Evolutionary conservation across 2,888 invertebrate species (phyloP).

Genomic region (Ophioninae sp.): DNA sequence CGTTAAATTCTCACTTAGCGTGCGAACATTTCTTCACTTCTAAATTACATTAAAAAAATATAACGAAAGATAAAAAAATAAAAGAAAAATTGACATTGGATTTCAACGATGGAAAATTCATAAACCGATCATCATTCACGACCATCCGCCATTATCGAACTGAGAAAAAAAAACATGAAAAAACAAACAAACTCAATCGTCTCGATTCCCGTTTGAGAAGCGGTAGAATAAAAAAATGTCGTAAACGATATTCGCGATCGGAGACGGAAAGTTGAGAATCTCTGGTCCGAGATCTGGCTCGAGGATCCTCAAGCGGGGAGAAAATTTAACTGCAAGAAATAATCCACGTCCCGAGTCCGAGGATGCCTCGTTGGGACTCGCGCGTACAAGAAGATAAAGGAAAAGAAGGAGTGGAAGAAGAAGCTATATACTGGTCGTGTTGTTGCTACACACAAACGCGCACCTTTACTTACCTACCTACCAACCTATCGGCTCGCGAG

Average conservation of each 20-base stretch:
- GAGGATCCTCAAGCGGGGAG: constrained; percentile 3
- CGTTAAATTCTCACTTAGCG: no score
- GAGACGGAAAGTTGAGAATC: constrained; percentile 50
- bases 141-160: no score
- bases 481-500: constrained; percentile 50
- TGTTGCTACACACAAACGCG: not conserved
- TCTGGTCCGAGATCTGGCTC: constrained; percentile 43
- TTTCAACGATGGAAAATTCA: no score
- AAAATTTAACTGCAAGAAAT: constrained; percentile 47
- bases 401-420: not conserved
- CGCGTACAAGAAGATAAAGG: not conserved
- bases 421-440: no score
- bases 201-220: not conserved
- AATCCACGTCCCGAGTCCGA: constrained; percentile 33
- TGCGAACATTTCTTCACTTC: no score
- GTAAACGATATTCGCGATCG: not conserved
- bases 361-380: constrained; percentile 39
- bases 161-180: no score
- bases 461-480: constrained; percentile 38
- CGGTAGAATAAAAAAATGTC: not conserved
- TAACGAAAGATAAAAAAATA: no score
- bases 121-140: no score
- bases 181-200: not conserved
- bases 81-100: no score
- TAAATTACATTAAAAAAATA: no score